Evolutionary conservation across 2,797 vertebrate genomes (phyloP), one percentile per base, ranked within the genome.

Genomic region (Tolypeutes matacus): DNA sequence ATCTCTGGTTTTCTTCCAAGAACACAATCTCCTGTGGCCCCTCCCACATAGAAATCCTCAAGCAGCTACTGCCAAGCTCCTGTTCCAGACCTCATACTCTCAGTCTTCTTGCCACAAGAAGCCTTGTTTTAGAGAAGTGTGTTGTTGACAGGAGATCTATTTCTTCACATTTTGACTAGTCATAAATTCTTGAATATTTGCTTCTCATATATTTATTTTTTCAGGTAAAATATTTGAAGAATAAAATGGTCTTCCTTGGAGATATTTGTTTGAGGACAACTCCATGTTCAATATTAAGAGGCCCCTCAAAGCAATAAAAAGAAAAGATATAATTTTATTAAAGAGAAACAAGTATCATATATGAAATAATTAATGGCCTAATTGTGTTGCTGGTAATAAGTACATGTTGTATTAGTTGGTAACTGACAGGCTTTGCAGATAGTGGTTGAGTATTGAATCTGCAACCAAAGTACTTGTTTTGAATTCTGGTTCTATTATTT

Each of bases 181-280:
- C 25, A 76, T 75, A 89, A 15, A 80, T 81, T 39, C 67, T 67
- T 92, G 62, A 67, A 27, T 81, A 15, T 75, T 81, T 92, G 60
- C 3, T 5, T 89, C 80, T 85, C 39, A 58, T 88, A 49, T 85
- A 34, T 23, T 75, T 85, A 34, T n/a, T 56, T 82, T 76, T 23
- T 31, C 49, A 78, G 75, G 15, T 56, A 56, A 53, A 77, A 76
- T 65, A 7, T 77, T 89, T 31, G 4, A 87, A 65, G 5, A 83
- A 65, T 77, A 72, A 84, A 77, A 81, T 86, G 5, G 1, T 70
- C 12, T 70, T n/a, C 39, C 36, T 62, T 76, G 60, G 67, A 62
- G 56, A 70, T 21, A 75, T 34, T 84, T 56, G 7, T 81, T 69
- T 36, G 21, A 9, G 6, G 15, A 34, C 69, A 76, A 83, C 36